Evolutionary conservation across 2,113 vertebrate species (phyloP), one percentile per base, ranked within the genome.

Genomic region (Rhinopomastus cyanomelas): DNA sequence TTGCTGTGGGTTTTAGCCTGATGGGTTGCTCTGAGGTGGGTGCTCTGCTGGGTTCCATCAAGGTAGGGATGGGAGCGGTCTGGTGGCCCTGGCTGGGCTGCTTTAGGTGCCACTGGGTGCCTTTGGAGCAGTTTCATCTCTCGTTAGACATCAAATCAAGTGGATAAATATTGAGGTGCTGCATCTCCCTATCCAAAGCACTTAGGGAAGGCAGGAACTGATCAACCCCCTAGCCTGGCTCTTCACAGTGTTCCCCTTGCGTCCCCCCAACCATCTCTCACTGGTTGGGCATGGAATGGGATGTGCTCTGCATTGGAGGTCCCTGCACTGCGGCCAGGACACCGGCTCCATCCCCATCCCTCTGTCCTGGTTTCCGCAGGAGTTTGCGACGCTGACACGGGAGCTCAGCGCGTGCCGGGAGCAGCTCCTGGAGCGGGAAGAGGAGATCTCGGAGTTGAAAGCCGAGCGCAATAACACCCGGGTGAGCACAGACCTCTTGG

Each of bases 401-500:
- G 99, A 99, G 98, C 98, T 99, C 91, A 99, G 98, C 86, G 96
- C 97, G 53, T 99, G 98, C 96, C 97, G 98, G 90, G 99, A 99
- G 96, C 99, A 99, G 97, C 98, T 99, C 94, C 97, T 99, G 93
- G 99, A 99, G 97, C 98, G 99, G 93, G 99, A 99, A 92, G 99
- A 99, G 94, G 99, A 99, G 96, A 98, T 99, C 95, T 99, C 99
- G 0, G 99, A 99, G 96, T 97, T 99, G 97, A 99, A 99, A 95
- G 99, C 99, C 1, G 99, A 99, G 89, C 98, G 99, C 96, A 99
- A 99, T 95, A 99, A 99, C 97, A 99, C 98, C 36, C 98, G 99
- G 98, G 99, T 99, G 62, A 92, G 94, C 37, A 5, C 9, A 11
- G 4, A 29, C 5, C 56, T 46, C 34, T 26, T 60, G 6, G 25